phyloP scores from a whole-genome alignment of 2,888 invertebrate genomes.

The Craniophora ligustri region DNA sequence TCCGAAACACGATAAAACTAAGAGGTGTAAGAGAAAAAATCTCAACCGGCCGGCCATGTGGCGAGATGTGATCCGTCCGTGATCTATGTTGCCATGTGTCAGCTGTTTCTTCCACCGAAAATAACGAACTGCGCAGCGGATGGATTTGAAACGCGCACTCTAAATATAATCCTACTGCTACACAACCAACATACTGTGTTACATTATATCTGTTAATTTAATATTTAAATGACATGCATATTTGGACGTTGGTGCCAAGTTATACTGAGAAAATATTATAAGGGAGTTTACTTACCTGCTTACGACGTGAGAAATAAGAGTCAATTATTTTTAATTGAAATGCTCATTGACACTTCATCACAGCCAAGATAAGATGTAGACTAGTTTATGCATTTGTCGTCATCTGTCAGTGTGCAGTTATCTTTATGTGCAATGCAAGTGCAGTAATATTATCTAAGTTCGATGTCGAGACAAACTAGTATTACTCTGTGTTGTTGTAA shows the following conservation, averaged over 20 bases:
- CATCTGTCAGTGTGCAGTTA: conserved; percentile 17
- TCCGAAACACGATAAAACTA: conserved; percentile 40
- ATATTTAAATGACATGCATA: conserved; percentile 34
- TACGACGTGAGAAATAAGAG: neutral
- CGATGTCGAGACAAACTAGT: conserved; percentile 18
- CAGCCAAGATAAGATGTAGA: conserved; percentile 18
- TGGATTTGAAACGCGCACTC: conserved; percentile 49
- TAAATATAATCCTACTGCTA: conserved; percentile 51
- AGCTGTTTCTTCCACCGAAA: conserved; percentile 72
- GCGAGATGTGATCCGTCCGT: conserved; percentile 58
- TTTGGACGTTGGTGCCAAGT: conserved; percentile 25
- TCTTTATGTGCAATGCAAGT: conserved; percentile 8
- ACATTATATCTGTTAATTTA: conserved; percentile 25
- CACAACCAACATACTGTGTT: conserved; percentile 34
- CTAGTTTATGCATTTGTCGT: conserved; percentile 8
- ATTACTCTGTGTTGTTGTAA: conserved; percentile 15
- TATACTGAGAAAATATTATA: conserved; percentile 14
- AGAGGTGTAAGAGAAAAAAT: conserved; percentile 46
- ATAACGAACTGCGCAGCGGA: conserved; percentile 77
- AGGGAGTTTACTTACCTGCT: neutral
- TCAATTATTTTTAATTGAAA: conserved; percentile 1
- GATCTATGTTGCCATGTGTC: conserved; percentile 72
- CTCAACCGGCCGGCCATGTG: conserved; percentile 60
- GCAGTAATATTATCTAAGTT: conserved; percentile 13
- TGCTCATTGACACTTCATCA: conserved; percentile 14